Evolutionary conservation across 2,797 vertebrate species (phyloP), one percentile per base, ranked within the genome.

Genomic region (Lithobates sylvaticus): DNA sequence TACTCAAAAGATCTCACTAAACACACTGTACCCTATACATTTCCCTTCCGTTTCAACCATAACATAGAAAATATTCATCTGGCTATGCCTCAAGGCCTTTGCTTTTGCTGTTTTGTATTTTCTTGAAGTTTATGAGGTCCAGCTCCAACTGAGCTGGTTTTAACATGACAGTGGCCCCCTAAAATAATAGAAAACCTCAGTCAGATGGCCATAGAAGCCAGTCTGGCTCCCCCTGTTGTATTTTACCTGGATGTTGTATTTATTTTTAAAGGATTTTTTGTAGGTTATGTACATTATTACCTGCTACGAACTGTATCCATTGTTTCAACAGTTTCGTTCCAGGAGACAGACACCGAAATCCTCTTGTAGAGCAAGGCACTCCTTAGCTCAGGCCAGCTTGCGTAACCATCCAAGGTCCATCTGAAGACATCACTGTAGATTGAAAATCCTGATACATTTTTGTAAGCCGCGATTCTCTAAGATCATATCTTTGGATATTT

Each of bases 231-330:
- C 34, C 34, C 34, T 36, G 10, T 44, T 10, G 1, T 2, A 44
- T 44, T 44, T 44, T 13, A 54, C 50, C 16, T 54, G 16, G 15
- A 18, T 54, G 16, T 54, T 16, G 16, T 13, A 54, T 18, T 65
- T 23, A 65, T 65, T 65, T 65, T 26, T 9, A 23, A 65, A 65
- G 23, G 21, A 9, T 18, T 21, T 1, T 21, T 23, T 61, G 2
- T 8, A 23, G 13, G 23, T 61, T 61, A 61, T 61, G 23, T n/a
- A 8, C 12, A 9, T 10, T 83, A 79, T 78, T 87, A 87, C 86
- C 86, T 87, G 81, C 86, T 87, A 26, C 81, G 81, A 9, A 87
- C 44, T 39, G 86, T 87, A 79, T 87, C 86, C 86, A 87, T 76
- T 34, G 26, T 71, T 13, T 27, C 34, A 21, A 70, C 36, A 26